Evolutionary conservation across 2,888 invertebrate genomes (phyloP).

Genomic region (Candidula unifasciata): DNA sequence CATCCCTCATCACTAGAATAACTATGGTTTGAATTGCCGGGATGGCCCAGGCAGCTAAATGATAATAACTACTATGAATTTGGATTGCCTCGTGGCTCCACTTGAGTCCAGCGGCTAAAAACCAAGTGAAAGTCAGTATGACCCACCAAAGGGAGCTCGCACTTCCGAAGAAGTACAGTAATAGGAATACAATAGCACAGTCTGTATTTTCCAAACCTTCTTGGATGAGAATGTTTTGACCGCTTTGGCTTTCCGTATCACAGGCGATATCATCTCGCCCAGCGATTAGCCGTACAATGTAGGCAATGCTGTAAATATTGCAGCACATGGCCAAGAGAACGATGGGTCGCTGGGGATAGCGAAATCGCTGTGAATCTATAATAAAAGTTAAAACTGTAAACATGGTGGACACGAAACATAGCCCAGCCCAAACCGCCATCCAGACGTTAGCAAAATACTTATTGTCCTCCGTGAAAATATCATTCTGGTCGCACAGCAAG

Average conservation of each 20-base stretch:
- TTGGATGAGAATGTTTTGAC: slow-evolving; percentile 82
- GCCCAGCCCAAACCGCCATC: slow-evolving; percentile 90
- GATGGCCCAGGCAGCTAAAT: slow-evolving; percentile 92
- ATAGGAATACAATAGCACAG: slow-evolving; percentile 91
- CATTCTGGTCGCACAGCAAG: slow-evolving; percentile 87
- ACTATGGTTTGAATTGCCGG: slow-evolving; percentile 92
- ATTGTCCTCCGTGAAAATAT: slow-evolving; percentile 87
- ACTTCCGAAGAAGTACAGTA: slow-evolving; percentile 94
- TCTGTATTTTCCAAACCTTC: slow-evolving; percentile 92
- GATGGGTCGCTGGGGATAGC: slow-evolving; percentile 85
- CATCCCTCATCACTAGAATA: slow-evolving; percentile 90
- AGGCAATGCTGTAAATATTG: slow-evolving; percentile 85
- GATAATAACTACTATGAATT: slow-evolving; percentile 83
- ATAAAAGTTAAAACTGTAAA: slow-evolving; percentile 86
- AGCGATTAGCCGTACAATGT: slow-evolving; percentile 87
- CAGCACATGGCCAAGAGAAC: slow-evolving; percentile 90
- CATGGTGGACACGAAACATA: slow-evolving; percentile 86
- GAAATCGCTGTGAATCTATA: slow-evolving; percentile 81
- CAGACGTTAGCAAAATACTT: slow-evolving; percentile 90
- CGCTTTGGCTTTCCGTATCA: slow-evolving; percentile 79
- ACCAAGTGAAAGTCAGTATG: slow-evolving; percentile 92
- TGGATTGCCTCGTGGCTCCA: slow-evolving; percentile 82
- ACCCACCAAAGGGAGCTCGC: slow-evolving; percentile 96
- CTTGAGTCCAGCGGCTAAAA: slow-evolving; percentile 81
- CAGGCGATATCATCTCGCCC: slow-evolving; percentile 81